phyloP scores from a whole-genome alignment of 2,888 invertebrate species.

The Silvanus unidentatus region DNA sequence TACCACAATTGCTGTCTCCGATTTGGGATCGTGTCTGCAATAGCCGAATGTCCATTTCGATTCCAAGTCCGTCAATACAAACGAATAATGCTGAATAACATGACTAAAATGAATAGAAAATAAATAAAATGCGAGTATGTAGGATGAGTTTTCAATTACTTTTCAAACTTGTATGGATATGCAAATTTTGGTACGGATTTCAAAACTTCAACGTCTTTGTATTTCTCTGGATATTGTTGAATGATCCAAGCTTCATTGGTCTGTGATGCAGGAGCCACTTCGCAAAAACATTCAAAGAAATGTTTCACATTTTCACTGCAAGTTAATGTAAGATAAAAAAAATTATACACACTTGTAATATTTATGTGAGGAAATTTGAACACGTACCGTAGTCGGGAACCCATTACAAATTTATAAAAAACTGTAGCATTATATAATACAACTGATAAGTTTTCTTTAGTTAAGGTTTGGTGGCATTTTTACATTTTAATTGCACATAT shows the following conservation, averaged over 20 bases:
- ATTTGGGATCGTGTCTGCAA: constrained; percentile 89
- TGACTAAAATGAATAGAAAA: constrained; percentile 65
- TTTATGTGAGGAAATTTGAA: constrained; percentile 7
- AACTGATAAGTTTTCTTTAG: constrained; percentile 12
- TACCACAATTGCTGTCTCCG: constrained; percentile 76
- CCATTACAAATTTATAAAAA: constrained; percentile 39
- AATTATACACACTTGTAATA: background rate
- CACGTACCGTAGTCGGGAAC: constrained; percentile 49
- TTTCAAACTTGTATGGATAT: constrained; percentile 76
- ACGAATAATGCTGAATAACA: constrained; percentile 91
- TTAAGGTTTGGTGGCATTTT: constrained; percentile 15
- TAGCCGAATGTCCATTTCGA: constrained; percentile 97
- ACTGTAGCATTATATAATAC: background rate
- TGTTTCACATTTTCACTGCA: constrained; percentile 72
- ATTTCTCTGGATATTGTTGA: constrained; percentile 79
- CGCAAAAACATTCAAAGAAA: constrained; percentile 78
- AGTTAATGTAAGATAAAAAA: constrained; percentile 18
- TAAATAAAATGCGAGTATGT: background rate
- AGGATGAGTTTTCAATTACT: constrained; percentile 51
- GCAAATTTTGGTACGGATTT: constrained; percentile 87
- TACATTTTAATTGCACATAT: constrained; percentile 5
- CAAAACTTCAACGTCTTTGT: constrained; percentile 77
- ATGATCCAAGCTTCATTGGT: constrained; percentile 66
- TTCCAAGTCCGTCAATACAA: constrained; percentile 90
- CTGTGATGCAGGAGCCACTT: constrained; percentile 64